Percentiles rank a stretch among this genome's conserved stretches.
phyloP scores from a whole-genome alignment of 2,888 invertebrate genomes.

The Yponomeuta plumbellus region DNA sequence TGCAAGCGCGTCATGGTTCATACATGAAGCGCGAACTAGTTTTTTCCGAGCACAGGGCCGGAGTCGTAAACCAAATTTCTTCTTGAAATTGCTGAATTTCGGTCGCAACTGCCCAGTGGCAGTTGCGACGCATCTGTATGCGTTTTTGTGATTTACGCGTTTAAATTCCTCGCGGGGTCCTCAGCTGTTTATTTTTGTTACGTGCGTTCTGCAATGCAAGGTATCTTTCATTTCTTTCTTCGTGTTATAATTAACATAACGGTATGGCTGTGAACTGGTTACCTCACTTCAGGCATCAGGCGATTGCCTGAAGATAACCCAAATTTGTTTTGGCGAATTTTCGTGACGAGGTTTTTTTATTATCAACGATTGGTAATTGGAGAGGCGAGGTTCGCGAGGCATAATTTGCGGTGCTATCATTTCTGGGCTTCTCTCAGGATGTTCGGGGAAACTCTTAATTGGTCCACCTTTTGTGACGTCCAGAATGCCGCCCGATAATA shows the following conservation, averaged over 20 bases:
- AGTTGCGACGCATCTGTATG: too few species aligned
- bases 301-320: slow-evolving; percentile 48
- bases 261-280: slow-evolving; percentile 28
- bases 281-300: slow-evolving; percentile 28
- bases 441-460: slow-evolving; percentile 75
- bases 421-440: slow-evolving; percentile 64
- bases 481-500: slow-evolving; percentile 70
- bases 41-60: slow-evolving; percentile 50
- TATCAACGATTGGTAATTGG: slow-evolving; percentile 71
- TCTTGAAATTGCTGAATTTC: slow-evolving; percentile 55
- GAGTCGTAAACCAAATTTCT: slow-evolving; percentile 54
- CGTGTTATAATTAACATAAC: slow-evolving; percentile 42
- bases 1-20: slow-evolving; percentile 72
- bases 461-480: slow-evolving; percentile 70
- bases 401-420: slow-evolving; percentile 73
- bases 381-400: slow-evolving; percentile 51
- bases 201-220: slow-evolving; percentile 10
- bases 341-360: slow-evolving; percentile 37
- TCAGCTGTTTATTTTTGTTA: slow-evolving; percentile 9
- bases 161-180: slow-evolving; percentile 13
- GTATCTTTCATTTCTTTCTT: slow-evolving; percentile 36
- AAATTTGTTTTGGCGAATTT: slow-evolving; percentile 66
- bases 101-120: slow-evolving; percentile 34
- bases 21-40: slow-evolving; percentile 75
- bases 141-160: slow-evolving; percentile 19